A percentile compares a stretch with the other conserved stretches of the same genome.
Conservation (phyloP, 1,140 invertebrate species). For the Nebria ingens region DNA sequence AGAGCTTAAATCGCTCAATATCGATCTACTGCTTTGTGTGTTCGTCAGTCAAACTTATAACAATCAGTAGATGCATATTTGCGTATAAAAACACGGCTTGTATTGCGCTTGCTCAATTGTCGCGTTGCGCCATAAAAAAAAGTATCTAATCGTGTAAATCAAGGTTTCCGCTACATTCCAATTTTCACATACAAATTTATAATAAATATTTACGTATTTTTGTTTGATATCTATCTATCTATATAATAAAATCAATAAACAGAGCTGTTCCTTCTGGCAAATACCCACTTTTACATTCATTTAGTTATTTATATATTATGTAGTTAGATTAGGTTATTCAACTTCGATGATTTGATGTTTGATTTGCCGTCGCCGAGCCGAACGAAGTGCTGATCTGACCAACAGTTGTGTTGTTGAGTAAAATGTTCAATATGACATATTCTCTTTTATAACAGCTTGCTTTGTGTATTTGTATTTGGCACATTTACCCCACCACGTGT, state of each 20-base stretch:
- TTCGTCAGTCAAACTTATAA: no score
- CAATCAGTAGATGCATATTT: no score
- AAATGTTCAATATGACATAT: conserved; percentile 48
- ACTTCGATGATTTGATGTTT: background rate
- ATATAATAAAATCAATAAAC: no score
- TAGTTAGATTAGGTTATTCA: background rate
- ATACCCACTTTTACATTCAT: conserved; percentile 1
- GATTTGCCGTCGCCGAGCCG: no score
- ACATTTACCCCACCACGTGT: conserved; percentile 79
- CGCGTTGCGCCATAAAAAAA: no score
- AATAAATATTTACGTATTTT: conserved; percentile 1
- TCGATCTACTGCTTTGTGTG: no score
- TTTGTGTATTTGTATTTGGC: conserved; percentile 53
- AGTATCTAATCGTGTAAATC: background rate
- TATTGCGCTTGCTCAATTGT: no score
- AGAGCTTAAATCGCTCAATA: no score
- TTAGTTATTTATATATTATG: background rate
- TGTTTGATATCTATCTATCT: no score
- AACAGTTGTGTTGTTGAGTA: background rate
- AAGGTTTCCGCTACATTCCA: no score
- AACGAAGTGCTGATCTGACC: no score
- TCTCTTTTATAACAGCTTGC: conserved; percentile 64
- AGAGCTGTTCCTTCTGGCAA: background rate
- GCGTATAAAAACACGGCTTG: no score
- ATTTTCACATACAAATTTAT: background rate